Conservation (phyloP, 1,140 invertebrate species). For the Lepidurus arcticus region DNA sequence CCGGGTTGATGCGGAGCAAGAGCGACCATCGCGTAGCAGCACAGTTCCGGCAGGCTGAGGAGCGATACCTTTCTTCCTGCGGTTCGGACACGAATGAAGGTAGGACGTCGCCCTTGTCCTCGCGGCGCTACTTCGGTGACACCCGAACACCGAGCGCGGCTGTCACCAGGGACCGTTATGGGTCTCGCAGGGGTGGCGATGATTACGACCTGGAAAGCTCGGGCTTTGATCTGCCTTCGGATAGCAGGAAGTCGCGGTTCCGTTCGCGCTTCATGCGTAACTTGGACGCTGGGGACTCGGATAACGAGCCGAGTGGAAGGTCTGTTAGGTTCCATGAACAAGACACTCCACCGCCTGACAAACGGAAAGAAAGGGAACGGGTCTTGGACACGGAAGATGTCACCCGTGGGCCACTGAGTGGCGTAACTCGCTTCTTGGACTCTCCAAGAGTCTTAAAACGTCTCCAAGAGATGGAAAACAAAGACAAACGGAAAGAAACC, state of each 20-base stretch:
- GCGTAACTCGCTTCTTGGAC: slow-evolving; percentile 80
- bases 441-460: slow-evolving; percentile 82
- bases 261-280: slow-evolving; percentile 64
- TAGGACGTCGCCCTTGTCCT: slow-evolving; percentile 28
- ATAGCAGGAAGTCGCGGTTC: slow-evolving; percentile 55
- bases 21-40: slow-evolving; percentile 85
- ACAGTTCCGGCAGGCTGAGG: slow-evolving; percentile 80
- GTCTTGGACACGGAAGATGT: slow-evolving; percentile 85
- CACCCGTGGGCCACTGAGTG: slow-evolving; percentile 77
- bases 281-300: slow-evolving; percentile 59
- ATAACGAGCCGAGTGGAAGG: slow-evolving; percentile 54
- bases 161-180: slow-evolving; percentile 36
- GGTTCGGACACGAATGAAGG: slow-evolving; percentile 36
- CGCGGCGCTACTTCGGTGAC: slow-evolving; percentile 38
- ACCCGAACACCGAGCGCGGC: slow-evolving; percentile 32
- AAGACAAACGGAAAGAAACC: slow-evolving; percentile 62
- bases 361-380: slow-evolving; percentile 61
- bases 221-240: slow-evolving; percentile 37
- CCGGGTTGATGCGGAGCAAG: slow-evolving; percentile 82
- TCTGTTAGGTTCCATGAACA: slow-evolving; percentile 56
- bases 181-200: slow-evolving; percentile 41
- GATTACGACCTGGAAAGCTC: slow-evolving; percentile 40
- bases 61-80: slow-evolving; percentile 41
- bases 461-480: slow-evolving; percentile 69
- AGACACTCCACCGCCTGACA: slow-evolving; percentile 41